Base-by-base conservation (phyloP, 2,888 invertebrate species). In the Drosophila quinaria region DNA sequence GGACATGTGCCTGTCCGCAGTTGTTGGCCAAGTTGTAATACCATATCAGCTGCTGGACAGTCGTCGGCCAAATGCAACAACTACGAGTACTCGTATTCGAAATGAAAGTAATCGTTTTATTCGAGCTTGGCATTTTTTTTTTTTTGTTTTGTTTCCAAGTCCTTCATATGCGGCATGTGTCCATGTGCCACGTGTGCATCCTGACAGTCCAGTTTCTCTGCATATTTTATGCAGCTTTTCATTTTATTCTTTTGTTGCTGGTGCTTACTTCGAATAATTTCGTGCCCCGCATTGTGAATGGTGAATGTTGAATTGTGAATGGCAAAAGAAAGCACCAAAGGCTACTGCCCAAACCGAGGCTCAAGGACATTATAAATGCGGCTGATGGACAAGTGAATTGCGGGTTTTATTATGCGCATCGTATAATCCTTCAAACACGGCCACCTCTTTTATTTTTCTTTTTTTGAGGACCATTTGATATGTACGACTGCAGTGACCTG, bases 1-100 rank as follows among this genome's bases (percentile, higher is more conserved):
- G 79, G 75, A 76, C 79, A 74, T 63, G 77, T 46, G 70, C 84
- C 74, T 86, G 83, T 88, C 81, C 70, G 69, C 89, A 88, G 71
- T 74, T 71, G 80, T 82, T 82, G 88, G 77, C 80, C 82, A 82
- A 68, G 68, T 67, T 86, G 84, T 86, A 86, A 83, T 77, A 70
- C 81, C 84, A 78, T 86, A 83, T 88, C 89, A 88, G 74, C 81
- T 74, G 50, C 74, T 52, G 86, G 70, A 76, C 86, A 83, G 82
- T 60, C 67, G 39, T 55, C 44, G 25, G 25, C 60, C 65, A 25
- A 25, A 29, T 52, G 54, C 59, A 35, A 44, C 51, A 31, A 41
- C 31, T 25, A 35, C 44, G 22, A 56, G 42, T 44, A 44, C 17
- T 55, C n/a, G 55, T 22, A 55, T 56, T 44, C 41, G 47, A 60